These are phyloP conservation scores for Siniperca undulata DNA, from an alignment of 2,797 vertebrate genomes.

Conservation along the genomic window DNA sequence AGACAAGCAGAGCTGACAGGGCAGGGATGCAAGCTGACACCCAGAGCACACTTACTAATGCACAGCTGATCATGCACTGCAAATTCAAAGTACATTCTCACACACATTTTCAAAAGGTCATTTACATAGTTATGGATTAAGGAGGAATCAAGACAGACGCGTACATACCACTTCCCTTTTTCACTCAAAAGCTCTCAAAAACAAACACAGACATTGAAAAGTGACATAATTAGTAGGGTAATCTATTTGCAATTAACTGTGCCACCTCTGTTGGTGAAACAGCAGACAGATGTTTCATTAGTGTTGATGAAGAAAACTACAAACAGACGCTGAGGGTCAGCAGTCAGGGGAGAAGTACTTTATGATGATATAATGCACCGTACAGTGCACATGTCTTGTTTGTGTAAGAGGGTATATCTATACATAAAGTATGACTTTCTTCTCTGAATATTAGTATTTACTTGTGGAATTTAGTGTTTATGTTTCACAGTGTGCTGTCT, in stretches of 20 bases:
- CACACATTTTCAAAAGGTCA: conserved; percentile 28
- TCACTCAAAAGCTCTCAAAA: conserved; percentile 49
- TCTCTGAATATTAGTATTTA: not conserved
- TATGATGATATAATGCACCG: conserved; percentile 63
- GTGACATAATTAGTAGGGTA: conserved; percentile 74
- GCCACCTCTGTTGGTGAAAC: conserved; percentile 61
- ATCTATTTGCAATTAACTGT: conserved; percentile 78
- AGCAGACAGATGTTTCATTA: conserved; percentile 82
- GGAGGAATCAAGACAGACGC: not conserved
- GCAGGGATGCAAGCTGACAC: conserved; percentile 17
- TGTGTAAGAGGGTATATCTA: conserved; percentile 19
- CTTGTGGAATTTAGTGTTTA: not conserved
- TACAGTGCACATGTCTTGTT: conserved; percentile 45
- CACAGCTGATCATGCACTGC: conserved; percentile 17
- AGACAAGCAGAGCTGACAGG: conserved; percentile 11
- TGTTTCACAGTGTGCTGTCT: not conserved
- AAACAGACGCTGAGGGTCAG: conserved; percentile 77
- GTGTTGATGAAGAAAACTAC: conserved; percentile 72
- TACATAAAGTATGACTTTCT: not conserved
- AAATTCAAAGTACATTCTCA: conserved; percentile 27
- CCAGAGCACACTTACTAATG: conserved; percentile 25
- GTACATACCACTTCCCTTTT: not conserved
- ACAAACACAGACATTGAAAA: conserved; percentile 64
- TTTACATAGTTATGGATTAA: conserved; percentile 18
- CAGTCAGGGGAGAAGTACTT: conserved; percentile 70